Conservation (phyloP, 2,113 vertebrate genomes). For the Pantherophis guttatus region DNA sequence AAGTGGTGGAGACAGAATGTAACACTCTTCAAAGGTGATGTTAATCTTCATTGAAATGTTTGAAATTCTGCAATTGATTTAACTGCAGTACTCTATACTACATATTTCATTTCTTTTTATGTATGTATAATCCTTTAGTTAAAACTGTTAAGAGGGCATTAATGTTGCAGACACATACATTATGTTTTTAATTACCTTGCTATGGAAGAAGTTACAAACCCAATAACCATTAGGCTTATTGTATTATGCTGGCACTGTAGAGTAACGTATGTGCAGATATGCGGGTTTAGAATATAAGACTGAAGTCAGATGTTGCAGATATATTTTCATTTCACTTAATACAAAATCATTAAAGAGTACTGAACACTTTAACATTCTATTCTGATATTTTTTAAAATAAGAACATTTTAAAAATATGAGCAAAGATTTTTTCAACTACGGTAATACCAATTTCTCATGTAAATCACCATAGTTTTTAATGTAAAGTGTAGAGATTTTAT, state of each 20-base stretch:
- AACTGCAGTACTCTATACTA: conserved; percentile 22
- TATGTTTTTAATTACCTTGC: not conserved
- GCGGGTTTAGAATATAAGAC: conserved; percentile 1
- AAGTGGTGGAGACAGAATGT: conserved; percentile 62
- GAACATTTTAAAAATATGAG: not conserved
- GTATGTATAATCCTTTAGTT: not conserved
- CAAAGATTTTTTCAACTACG: not conserved
- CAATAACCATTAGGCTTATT: not conserved
- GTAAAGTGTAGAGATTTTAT: not conserved
- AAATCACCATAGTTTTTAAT: not conserved
- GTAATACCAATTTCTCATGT: not conserved
- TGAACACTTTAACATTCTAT: not conserved
- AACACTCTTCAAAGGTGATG: conserved; percentile 52
- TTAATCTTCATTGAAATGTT: conserved; percentile 48
- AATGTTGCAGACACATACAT: not conserved
- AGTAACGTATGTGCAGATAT: conserved; percentile 34
- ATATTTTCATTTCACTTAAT: not conserved
- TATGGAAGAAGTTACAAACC: not conserved
- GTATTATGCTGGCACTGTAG: not conserved
- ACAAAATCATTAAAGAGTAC: not conserved
- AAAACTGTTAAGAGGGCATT: not conserved
- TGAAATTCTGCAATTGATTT: conserved; percentile 50
- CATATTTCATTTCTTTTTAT: not conserved
- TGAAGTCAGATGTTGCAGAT: not conserved
- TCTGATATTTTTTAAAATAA: not conserved